phyloP scores from a whole-genome alignment of 1,140 invertebrate species.

The Drosophila ananassae region DNA sequence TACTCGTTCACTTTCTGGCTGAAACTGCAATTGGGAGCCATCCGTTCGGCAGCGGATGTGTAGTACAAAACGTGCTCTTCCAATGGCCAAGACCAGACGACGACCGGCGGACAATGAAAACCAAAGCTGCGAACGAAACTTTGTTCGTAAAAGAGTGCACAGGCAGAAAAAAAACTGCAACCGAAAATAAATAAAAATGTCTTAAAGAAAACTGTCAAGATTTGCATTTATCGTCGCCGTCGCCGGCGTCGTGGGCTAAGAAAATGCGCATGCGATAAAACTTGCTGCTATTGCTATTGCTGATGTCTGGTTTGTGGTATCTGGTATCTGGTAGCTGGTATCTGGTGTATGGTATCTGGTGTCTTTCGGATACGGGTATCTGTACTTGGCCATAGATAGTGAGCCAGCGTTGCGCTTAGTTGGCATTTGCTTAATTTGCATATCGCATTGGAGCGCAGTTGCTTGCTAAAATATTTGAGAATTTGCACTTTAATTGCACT shows the following conservation, averaged over 20 bases:
- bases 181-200: slow-evolving; percentile 79
- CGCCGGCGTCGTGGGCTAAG: slow-evolving; percentile 62
- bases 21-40: slow-evolving; percentile 32
- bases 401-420: slow-evolving; percentile 39
- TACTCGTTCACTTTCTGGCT: neutral
- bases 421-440: slow-evolving; percentile 78
- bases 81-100: slow-evolving; percentile 57
- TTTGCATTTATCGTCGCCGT: slow-evolving; percentile 74
- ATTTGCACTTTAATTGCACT: slow-evolving; percentile 69
- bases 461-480: slow-evolving; percentile 51
- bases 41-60: slow-evolving; percentile 56
- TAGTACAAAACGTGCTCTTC: slow-evolving; percentile 74
- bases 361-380: slow-evolving; percentile 48
- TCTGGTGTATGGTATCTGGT: slow-evolving; percentile 47
- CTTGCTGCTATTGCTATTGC: slow-evolving; percentile 35
- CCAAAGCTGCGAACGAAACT: slow-evolving; percentile 54
- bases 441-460: slow-evolving; percentile 52
- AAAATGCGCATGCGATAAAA: slow-evolving; percentile 77
- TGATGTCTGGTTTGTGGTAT: slow-evolving; percentile 43
- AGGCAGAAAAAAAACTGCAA: slow-evolving; percentile 47
- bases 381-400: slow-evolving; percentile 33
- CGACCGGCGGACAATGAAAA: slow-evolving; percentile 66
- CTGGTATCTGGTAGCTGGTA: slow-evolving; percentile 31
- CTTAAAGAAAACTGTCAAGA: slow-evolving; percentile 80
- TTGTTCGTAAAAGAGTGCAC: slow-evolving; percentile 31